A percentile compares a stretch with the other conserved stretches of the same genome.
Conservation (phyloP, 2,113 vertebrate species). For the Lasiurus borealis region DNA sequence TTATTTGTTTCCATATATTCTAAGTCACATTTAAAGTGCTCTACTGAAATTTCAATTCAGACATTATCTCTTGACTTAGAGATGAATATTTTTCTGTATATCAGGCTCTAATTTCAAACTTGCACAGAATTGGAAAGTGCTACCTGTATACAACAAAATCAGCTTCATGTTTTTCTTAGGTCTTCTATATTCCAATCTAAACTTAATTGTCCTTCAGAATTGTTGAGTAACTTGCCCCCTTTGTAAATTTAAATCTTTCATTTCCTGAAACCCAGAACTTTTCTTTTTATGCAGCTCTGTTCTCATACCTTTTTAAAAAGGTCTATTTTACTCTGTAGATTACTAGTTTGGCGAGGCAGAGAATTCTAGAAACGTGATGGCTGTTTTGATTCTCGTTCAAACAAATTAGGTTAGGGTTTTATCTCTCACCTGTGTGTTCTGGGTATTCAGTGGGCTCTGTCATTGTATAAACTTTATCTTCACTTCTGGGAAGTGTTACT, state of each 20-base stretch:
- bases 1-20: neutral
- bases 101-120: neutral
- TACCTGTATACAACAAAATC: neutral
- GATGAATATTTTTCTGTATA: neutral
- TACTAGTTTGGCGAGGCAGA: neutral
- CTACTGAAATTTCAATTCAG: neutral
- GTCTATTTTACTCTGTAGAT: neutral
- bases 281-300: neutral
- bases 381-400: neutral
- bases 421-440: neutral
- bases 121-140: neutral
- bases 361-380: neutral
- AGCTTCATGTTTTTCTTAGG: conserved; percentile 8
- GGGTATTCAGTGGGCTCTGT: neutral
- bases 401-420: neutral
- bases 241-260: neutral
- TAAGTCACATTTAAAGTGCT: neutral
- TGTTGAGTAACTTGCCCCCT: neutral
- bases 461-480: conserved; percentile 31
- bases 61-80: neutral
- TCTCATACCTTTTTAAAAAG: neutral
- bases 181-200: neutral
- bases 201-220: neutral
- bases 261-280: neutral
- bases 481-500: neutral